Conservation (phyloP, 2,113 vertebrate genomes). For the Stigmatopora nigra region DNA sequence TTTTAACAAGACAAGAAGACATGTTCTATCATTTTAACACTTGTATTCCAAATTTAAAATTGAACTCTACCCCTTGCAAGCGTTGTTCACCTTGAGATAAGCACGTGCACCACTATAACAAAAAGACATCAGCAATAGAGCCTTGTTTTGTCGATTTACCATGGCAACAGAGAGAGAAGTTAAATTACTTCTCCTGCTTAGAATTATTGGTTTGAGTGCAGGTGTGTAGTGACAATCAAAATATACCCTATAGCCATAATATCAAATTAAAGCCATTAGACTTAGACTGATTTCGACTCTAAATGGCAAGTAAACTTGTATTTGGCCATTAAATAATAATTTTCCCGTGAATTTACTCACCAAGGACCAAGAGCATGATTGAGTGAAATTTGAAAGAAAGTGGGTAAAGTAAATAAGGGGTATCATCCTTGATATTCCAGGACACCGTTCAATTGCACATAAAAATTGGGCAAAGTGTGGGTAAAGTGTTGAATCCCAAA, state of each 20-base stretch:
- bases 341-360: too few species aligned
- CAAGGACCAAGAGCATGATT: background rate
- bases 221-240: background rate
- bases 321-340: too few species aligned
- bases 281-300: too few species aligned
- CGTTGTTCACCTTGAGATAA: background rate
- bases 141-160: background rate
- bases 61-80: too few species aligned
- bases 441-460: slow-evolving; percentile 47
- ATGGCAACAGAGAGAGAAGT: background rate
- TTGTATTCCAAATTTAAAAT: too few species aligned
- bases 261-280: background rate
- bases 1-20: background rate
- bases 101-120: background rate
- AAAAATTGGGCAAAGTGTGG: slow-evolving; percentile 39
- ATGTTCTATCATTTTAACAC: too few species aligned
- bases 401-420: slow-evolving; percentile 32
- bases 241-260: background rate
- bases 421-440: slow-evolving; percentile 35
- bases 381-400: background rate
- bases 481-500: slow-evolving; percentile 38
- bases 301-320: too few species aligned
- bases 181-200: background rate
- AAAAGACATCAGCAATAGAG: background rate
- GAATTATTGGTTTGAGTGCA: background rate